Percentiles rank a stretch among this genome's conserved stretches.
Conservation (phyloP, 1,140 invertebrate species). For the Calycopis cecrops region DNA sequence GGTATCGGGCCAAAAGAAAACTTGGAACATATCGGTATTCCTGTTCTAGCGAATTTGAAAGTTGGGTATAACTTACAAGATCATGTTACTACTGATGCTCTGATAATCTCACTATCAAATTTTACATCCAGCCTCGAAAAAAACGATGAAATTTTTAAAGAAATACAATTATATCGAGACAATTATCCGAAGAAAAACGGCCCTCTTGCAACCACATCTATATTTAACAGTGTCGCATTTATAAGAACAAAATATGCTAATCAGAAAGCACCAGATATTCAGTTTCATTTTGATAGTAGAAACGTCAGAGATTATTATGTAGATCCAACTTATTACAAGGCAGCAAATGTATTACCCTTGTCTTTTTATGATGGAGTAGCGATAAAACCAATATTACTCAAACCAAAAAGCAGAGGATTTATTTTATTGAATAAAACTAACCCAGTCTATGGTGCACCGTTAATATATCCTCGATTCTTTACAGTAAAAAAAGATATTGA, state of each 20-base stretch:
- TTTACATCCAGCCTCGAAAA: slow-evolving; percentile 43
- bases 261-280: too few relatives aligned
- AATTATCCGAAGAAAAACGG: too few relatives aligned
- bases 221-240: too few relatives aligned
- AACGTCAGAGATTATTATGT: too few relatives aligned
- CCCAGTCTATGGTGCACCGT: slow-evolving; percentile 82
- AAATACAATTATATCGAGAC: too few relatives aligned
- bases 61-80: slow-evolving; percentile 87
- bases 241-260: too few relatives aligned
- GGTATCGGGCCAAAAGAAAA: too few relatives aligned
- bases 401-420: slow-evolving; percentile 82
- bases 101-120: slow-evolving; percentile 71
- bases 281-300: too few relatives aligned
- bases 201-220: too few relatives aligned
- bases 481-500: too few relatives aligned
- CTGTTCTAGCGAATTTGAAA: slow-evolving; percentile 58
- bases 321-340: slow-evolving; percentile 40
- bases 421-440: slow-evolving; percentile 79
- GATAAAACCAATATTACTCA: slow-evolving; percentile 76
- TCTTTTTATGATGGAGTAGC: slow-evolving; percentile 61
- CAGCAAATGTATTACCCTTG: slow-evolving; percentile 60
- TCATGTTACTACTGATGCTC: slow-evolving; percentile 76
- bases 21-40: not conserved
- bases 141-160: too few relatives aligned
- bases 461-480: slow-evolving; percentile 78